phyloP scores from a whole-genome alignment of 2,888 invertebrate genomes.

The Mechanitis mazaeus region DNA sequence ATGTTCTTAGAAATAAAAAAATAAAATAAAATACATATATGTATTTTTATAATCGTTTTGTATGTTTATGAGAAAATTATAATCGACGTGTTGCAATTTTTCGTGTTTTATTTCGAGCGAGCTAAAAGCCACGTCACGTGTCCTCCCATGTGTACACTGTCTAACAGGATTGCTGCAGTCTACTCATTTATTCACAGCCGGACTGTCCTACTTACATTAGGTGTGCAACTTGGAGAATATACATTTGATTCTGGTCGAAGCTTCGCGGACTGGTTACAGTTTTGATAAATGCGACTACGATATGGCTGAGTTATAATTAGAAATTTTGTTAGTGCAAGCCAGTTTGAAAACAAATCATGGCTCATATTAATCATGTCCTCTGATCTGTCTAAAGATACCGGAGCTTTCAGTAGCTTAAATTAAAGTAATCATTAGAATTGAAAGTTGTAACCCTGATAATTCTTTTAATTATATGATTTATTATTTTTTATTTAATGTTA shows the following conservation, averaged over 20 bases:
- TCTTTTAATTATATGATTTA: no score
- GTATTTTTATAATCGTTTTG: no score
- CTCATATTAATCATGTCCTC: no score
- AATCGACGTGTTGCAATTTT: neutral
- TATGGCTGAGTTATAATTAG: neutral
- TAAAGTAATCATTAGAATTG: no score
- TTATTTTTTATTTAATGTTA: no score
- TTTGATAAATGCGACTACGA: constrained; percentile 7
- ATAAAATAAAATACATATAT: no score
- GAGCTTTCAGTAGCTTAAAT: no score
- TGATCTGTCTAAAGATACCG: no score
- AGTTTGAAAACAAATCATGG: no score
- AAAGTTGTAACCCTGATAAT: no score
- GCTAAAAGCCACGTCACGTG: constrained; percentile 24
- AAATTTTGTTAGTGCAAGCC: neutral
- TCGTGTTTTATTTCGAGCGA: constrained; percentile 15
- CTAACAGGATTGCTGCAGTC: constrained; percentile 50
- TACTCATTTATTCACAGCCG: constrained; percentile 55
- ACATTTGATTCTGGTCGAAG: constrained; percentile 19
- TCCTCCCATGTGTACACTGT: constrained; percentile 36
- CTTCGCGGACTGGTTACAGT: constrained; percentile 8
- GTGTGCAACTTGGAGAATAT: constrained; percentile 22
- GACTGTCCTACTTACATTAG: constrained; percentile 42
- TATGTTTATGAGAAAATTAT: no score
- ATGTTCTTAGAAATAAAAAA: no score